phyloP scores from a whole-genome alignment of 2,113 vertebrate genomes.

The Tinamus guttatus region DNA sequence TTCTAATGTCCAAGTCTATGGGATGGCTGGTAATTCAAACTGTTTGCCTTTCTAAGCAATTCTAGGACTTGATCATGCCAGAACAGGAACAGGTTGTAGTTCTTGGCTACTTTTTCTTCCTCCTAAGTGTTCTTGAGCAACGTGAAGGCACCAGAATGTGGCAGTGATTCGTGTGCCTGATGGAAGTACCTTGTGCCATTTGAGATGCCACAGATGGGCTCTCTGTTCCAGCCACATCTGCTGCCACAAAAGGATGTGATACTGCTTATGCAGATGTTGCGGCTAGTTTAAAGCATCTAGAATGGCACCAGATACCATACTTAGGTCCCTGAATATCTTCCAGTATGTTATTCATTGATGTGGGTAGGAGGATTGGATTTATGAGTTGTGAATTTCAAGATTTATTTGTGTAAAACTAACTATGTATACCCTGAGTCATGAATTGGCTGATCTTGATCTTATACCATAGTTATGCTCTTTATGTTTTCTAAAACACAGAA shows the following conservation, averaged over 20 bases:
- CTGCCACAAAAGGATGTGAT: not conserved
- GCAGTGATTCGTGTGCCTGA: not conserved
- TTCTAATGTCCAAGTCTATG: not conserved
- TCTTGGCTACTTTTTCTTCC: not conserved
- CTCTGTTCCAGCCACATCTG: not conserved
- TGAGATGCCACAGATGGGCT: not conserved
- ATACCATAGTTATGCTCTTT: not conserved
- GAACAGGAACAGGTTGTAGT: not conserved
- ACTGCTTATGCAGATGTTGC: not conserved
- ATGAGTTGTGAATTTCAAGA: not conserved
- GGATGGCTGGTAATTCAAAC: not conserved
- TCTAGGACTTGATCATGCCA: not conserved
- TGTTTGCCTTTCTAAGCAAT: not conserved
- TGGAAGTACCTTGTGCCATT: not conserved
- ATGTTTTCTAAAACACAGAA: not conserved
- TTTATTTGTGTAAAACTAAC: not conserved
- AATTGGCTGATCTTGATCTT: not conserved
- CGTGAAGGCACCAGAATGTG: not conserved
- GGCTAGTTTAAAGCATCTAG: not conserved
- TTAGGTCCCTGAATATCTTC: slow-evolving; percentile 8
- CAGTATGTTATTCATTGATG: not conserved
- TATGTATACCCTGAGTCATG: not conserved
- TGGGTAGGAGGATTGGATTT: not conserved
- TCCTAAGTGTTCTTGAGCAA: not conserved
- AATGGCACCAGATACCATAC: not conserved